Evolutionary conservation across 2,113 vertebrate genomes (phyloP).

Genomic region (Salminus brasiliensis): DNA sequence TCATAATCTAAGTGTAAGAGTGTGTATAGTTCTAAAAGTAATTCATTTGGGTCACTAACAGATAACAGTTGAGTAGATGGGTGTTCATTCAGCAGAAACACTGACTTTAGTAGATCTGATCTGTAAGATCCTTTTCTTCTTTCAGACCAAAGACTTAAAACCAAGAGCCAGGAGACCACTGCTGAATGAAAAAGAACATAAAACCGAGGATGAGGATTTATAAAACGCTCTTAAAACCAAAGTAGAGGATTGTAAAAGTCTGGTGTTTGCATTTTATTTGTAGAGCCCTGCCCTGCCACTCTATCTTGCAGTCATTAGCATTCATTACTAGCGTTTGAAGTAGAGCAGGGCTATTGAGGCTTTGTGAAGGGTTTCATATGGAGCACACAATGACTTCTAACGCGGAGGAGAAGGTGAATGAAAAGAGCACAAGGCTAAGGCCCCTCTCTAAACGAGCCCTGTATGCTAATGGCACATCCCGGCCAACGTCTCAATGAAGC

Average conservation of each 20-base stretch:
- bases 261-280: constrained; percentile 79
- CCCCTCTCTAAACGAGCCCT: constrained; percentile 72
- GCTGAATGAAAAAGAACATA: background rate
- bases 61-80: background rate
- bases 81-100: background rate
- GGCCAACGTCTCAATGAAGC: constrained; percentile 70
- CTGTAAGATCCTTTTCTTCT: too few relatives aligned
- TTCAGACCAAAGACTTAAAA: too few relatives aligned
- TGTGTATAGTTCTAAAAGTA: background rate
- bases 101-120: background rate
- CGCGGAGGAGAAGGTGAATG: constrained; percentile 67
- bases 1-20: background rate
- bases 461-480: constrained; percentile 72
- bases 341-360: constrained; percentile 79
- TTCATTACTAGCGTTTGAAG: constrained; percentile 93
- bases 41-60: background rate
- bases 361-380: constrained; percentile 73
- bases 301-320: constrained; percentile 93
- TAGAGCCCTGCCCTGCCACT: constrained; percentile 70
- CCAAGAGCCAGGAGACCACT: background rate
- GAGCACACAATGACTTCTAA: constrained; percentile 84
- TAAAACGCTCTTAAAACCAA: constrained; percentile 58
- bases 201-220: constrained; percentile 59
- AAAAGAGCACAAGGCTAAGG: constrained; percentile 69
- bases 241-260: constrained; percentile 74